These are phyloP conservation scores for Periophthalmus magnuspinnatus DNA, from an alignment of 2,797 vertebrate species.

Conservation along the genomic window DNA sequence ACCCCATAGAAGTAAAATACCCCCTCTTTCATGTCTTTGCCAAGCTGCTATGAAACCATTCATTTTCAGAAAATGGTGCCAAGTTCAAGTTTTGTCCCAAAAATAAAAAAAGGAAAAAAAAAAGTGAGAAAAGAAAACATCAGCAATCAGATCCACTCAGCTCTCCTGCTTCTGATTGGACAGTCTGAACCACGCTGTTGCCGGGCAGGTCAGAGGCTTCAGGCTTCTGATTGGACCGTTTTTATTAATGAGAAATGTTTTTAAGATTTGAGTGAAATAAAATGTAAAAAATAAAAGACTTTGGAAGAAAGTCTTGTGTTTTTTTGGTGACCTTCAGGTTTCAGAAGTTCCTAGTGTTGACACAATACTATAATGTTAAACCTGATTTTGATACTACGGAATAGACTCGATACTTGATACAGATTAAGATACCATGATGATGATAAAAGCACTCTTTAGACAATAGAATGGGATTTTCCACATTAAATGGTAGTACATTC, in stretches of 20 bases:
- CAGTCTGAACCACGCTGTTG: conserved; percentile 24
- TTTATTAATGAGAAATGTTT: conserved; percentile 10
- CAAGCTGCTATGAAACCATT: conserved; percentile 20
- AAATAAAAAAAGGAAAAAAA: neutral
- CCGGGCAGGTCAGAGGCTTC: neutral
- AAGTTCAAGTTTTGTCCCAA: conserved; percentile 11
- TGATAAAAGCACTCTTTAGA: no score
- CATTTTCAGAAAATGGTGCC: conserved; percentile 3
- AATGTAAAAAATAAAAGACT: conserved; percentile 5
- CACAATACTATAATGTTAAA: no score
- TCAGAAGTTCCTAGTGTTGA: no score
- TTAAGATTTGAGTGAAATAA: conserved; percentile 18
- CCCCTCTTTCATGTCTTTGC: conserved; percentile 3
- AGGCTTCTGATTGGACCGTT: conserved; percentile 1
- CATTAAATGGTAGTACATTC: no score
- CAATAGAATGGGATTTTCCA: no score
- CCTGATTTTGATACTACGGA: no score
- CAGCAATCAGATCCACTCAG: conserved; percentile 12
- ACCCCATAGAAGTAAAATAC: neutral
- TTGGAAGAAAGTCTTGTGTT: neutral
- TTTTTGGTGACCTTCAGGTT: neutral
- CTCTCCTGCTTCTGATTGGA: conserved; percentile 25
- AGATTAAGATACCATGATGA: no score
- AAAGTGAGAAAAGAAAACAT: neutral
- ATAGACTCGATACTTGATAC: no score